These are phyloP conservation scores for Cydia splendana DNA, from an alignment of 1,140 invertebrate species.

Conservation along the genomic window DNA sequence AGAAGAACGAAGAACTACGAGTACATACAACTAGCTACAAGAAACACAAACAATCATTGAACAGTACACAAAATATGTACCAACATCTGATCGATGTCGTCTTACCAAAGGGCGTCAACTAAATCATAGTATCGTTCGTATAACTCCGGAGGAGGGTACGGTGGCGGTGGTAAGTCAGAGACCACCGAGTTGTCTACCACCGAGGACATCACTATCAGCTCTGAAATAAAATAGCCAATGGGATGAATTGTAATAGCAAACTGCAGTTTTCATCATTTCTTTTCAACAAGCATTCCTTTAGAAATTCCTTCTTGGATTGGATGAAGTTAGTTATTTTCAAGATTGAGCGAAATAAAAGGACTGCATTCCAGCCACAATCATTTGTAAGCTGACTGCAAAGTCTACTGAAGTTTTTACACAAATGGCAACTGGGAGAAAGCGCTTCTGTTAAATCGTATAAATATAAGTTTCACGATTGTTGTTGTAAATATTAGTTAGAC, in stretches of 20 bases:
- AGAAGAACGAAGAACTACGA: neutral
- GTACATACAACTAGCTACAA: slow-evolving; percentile 29
- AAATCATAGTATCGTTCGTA: slow-evolving; percentile 61
- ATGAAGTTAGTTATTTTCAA: too few relatives aligned
- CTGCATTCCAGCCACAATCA: too few relatives aligned
- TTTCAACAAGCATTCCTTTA: neutral
- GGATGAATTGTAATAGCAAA: neutral
- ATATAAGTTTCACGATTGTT: too few relatives aligned
- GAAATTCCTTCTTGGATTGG: too few relatives aligned
- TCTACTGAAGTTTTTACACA: too few relatives aligned
- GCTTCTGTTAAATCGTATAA: too few relatives aligned
- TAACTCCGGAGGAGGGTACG: slow-evolving; percentile 54
- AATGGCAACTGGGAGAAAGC: too few relatives aligned
- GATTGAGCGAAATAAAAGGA: too few relatives aligned
- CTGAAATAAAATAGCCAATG: slow-evolving; percentile 54
- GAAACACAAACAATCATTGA: neutral
- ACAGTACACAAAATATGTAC: slow-evolving; percentile 27
- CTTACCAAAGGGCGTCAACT: slow-evolving; percentile 64
- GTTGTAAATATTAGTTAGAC: too few relatives aligned
- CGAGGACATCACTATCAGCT: slow-evolving; percentile 63
- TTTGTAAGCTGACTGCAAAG: too few relatives aligned
- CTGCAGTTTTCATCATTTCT: neutral
- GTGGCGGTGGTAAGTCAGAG: slow-evolving; percentile 46
- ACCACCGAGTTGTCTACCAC: slow-evolving; percentile 50
- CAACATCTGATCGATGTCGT: slow-evolving; percentile 22